A percentile compares a stretch with the other conserved stretches of the same genome.
Evolutionary conservation across 2,888 invertebrate genomes (phyloP).

Genomic region (Melanostoma mellinum): DNA sequence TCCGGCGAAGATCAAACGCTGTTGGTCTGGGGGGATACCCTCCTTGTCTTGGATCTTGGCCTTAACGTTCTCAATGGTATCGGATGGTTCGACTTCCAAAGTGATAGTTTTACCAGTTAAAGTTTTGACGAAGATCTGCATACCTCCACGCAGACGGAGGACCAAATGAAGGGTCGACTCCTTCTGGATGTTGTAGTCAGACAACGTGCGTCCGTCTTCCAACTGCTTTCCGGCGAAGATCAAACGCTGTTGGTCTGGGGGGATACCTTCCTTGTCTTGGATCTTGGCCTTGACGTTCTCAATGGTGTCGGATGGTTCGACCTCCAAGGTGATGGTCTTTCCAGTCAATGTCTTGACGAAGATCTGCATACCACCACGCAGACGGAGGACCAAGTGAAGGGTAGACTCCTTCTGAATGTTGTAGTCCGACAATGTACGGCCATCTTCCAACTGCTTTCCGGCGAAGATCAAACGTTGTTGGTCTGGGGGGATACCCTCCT

Average conservation of each 20-base stretch:
- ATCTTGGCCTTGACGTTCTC: constrained; percentile 79
- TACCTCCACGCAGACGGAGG: constrained; percentile 92
- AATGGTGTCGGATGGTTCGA: constrained; percentile 78
- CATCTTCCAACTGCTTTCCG: constrained; percentile 96
- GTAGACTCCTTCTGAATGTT: constrained; percentile 93
- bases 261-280: constrained; percentile 79
- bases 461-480: constrained; percentile 82
- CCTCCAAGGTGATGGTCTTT: constrained; percentile 78
- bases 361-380: constrained; percentile 78
- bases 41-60: constrained; percentile 78
- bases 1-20: constrained; percentile 78
- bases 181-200: constrained; percentile 84
- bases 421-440: constrained; percentile 83
- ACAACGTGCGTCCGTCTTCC: constrained; percentile 93
- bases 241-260: constrained; percentile 79
- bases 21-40: constrained; percentile 78
- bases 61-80: constrained; percentile 78
- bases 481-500: constrained; percentile 77
- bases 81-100: constrained; percentile 76
- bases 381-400: constrained; percentile 76
- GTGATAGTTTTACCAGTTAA: constrained; percentile 78
- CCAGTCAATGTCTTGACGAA: constrained; percentile 79
- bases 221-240: constrained; percentile 79
- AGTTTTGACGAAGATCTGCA: constrained; percentile 78
- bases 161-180: constrained; percentile 84